These are phyloP conservation scores for Corythoichthys haematopterus DNA, from an alignment of 2,113 vertebrate species.

Conservation along the genomic window DNA sequence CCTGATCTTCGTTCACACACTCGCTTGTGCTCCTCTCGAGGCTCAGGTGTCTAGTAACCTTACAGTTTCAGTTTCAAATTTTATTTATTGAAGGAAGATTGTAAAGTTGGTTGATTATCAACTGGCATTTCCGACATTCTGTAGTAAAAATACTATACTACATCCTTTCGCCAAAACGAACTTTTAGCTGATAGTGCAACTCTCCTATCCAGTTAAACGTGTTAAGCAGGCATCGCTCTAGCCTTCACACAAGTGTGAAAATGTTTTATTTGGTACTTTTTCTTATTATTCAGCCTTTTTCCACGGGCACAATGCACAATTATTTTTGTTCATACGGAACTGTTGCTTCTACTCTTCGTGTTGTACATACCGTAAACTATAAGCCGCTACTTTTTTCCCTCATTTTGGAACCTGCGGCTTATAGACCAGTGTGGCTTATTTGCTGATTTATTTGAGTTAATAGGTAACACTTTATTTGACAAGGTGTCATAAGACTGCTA, in stretches of 20 bases:
- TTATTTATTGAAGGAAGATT: constrained; percentile 13
- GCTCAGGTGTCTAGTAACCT: constrained; percentile 28
- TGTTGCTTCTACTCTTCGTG: background rate
- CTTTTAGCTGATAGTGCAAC: background rate
- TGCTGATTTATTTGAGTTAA: too few relatives aligned
- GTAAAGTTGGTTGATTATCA: background rate
- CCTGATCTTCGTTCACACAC: constrained; percentile 40
- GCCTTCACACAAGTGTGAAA: background rate
- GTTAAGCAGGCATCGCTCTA: too few relatives aligned
- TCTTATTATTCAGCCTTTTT: too few relatives aligned
- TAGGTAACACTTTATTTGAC: too few relatives aligned
- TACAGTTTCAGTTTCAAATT: constrained; percentile 16
- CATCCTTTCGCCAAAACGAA: background rate
- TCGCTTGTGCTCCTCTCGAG: constrained; percentile 5
- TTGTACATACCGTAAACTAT: background rate
- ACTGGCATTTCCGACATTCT: background rate
- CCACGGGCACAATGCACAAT: constrained; percentile 19
- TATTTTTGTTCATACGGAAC: constrained; percentile 11
- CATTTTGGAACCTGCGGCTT: too few relatives aligned
- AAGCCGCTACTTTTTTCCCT: too few relatives aligned
- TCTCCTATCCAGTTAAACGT: too few relatives aligned
- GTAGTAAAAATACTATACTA: background rate
- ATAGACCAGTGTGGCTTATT: too few relatives aligned
- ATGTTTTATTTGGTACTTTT: background rate
- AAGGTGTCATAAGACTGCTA: too few relatives aligned